These are phyloP conservation scores for Formica aserva DNA, from an alignment of 2,888 invertebrate species.

Conservation along the genomic window DNA sequence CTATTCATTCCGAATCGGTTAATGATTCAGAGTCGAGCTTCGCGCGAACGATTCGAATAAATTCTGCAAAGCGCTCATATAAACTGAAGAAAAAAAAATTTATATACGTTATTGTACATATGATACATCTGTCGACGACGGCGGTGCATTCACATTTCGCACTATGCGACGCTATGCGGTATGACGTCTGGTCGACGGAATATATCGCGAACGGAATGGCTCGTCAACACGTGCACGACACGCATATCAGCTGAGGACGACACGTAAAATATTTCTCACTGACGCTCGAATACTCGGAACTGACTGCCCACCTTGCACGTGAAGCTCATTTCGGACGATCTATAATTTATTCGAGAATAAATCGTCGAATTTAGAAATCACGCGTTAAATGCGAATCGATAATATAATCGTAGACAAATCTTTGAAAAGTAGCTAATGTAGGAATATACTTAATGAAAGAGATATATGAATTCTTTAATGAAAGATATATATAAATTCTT, in stretches of 20 bases:
- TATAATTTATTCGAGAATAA: background rate
- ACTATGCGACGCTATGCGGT: constrained; percentile 32
- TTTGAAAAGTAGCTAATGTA: background rate
- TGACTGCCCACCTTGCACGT: background rate
- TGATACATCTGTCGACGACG: background rate
- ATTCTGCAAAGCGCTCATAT: too few relatives aligned
- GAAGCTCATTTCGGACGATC: background rate
- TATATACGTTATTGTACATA: background rate
- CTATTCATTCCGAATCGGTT: background rate
- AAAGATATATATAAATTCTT: background rate
- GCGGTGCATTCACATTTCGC: background rate
- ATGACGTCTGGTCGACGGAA: constrained; percentile 19
- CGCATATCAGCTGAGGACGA: background rate
- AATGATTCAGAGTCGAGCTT: background rate
- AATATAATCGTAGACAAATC: too few relatives aligned
- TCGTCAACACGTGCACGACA: constrained; percentile 26
- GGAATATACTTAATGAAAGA: background rate
- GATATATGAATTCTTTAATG: background rate
- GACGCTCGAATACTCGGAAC: background rate
- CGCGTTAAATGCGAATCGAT: background rate
- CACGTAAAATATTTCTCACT: constrained; percentile 31
- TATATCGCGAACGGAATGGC: constrained; percentile 9
- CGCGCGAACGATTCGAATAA: background rate
- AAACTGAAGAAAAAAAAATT: background rate
- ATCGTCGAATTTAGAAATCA: background rate